These are phyloP conservation scores for Ochropleura leucogaster DNA, from an alignment of 2,888 invertebrate genomes.

Conservation along the genomic window DNA sequence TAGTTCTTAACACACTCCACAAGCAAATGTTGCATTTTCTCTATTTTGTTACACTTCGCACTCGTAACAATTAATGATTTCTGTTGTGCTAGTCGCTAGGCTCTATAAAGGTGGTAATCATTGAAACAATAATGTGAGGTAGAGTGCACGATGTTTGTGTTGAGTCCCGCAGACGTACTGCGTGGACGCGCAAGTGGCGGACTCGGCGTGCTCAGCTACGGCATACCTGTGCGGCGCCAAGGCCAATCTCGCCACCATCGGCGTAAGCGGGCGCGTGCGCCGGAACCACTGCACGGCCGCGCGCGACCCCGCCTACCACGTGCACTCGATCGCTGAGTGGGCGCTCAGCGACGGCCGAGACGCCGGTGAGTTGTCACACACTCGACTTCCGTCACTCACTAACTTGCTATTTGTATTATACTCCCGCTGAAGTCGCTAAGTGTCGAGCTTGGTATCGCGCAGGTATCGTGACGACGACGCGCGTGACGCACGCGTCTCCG, in stretches of 20 bases:
- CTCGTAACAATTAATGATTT: background rate
- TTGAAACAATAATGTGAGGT: background rate
- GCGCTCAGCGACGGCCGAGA: conserved; percentile 89
- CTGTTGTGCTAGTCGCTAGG: background rate
- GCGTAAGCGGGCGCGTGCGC: conserved; percentile 92
- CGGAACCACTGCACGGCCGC: conserved; percentile 91
- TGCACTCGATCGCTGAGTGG: conserved; percentile 92
- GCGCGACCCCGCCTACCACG: conserved; percentile 84
- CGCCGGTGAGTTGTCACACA: conserved; percentile 71
- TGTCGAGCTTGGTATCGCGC: conserved; percentile 14
- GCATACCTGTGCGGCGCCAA: conserved; percentile 93
- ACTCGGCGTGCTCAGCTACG: conserved; percentile 93
- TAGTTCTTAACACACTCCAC: too few relatives aligned
- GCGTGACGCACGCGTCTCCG: conserved; percentile 95
- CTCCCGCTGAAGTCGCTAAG: background rate
- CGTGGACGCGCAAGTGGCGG: conserved; percentile 92
- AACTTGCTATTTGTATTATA: background rate
- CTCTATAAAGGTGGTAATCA: background rate
- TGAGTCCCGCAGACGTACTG: conserved; percentile 86
- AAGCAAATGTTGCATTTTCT: too few relatives aligned
- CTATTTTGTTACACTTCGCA: too few relatives aligned
- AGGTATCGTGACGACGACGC: conserved; percentile 94
- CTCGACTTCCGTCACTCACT: background rate
- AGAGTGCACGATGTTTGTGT: background rate
- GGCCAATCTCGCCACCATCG: conserved; percentile 92